These are phyloP conservation scores for Toxonevra muliebris DNA, from an alignment of 2,888 invertebrate species.

Conservation along the genomic window DNA sequence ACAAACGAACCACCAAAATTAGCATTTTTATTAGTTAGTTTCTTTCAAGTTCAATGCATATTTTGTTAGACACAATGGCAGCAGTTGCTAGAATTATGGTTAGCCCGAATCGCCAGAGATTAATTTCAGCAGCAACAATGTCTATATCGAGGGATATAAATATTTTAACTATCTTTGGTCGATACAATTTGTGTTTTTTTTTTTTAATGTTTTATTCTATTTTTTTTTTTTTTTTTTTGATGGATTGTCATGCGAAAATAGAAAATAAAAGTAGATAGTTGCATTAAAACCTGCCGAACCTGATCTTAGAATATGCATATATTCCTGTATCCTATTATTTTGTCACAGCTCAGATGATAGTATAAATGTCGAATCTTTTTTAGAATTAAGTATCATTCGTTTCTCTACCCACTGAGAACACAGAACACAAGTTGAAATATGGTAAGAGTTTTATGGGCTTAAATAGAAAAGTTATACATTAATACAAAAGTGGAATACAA, in stretches of 20 bases:
- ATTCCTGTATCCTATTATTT: neutral
- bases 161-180: too few species aligned
- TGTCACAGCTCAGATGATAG: neutral
- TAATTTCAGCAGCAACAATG: neutral
- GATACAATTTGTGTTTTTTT: too few species aligned
- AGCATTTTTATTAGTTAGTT: too few species aligned
- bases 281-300: neutral
- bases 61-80: neutral
- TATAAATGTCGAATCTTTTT: conserved; percentile 9
- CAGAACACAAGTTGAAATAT: neutral
- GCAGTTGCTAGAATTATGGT: neutral
- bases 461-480: neutral
- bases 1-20: too few species aligned
- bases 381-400: conserved; percentile 5
- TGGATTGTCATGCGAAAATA: too few species aligned
- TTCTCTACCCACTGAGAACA: neutral
- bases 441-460: neutral
- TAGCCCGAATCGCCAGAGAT: neutral
- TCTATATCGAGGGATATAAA: neutral
- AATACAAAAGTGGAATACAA: neutral
- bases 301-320: neutral
- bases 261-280: neutral
- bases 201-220: too few species aligned
- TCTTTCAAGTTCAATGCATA: too few species aligned
- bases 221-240: too few species aligned